These are phyloP conservation scores for Pangasianodon hypophthalmus DNA, from an alignment of 2,113 vertebrate species.

Conservation along the genomic window DNA sequence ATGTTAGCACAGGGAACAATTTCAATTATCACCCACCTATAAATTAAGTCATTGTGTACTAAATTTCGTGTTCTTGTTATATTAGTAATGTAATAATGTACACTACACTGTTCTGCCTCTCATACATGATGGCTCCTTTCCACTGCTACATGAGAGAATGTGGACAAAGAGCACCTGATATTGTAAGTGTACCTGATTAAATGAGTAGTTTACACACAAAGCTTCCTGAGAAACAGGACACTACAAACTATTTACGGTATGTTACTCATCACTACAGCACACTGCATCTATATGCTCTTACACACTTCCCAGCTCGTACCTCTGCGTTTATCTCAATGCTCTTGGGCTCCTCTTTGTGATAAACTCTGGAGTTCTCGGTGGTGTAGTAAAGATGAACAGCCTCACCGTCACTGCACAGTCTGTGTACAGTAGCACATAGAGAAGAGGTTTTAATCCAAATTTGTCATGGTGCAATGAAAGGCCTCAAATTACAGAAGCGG, in stretches of 20 bases:
- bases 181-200: neutral
- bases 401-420: conserved; percentile 86
- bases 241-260: neutral
- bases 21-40: neutral
- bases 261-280: neutral
- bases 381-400: conserved; percentile 84
- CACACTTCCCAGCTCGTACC: conserved; percentile 58
- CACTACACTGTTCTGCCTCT: neutral
- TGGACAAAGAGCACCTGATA: neutral
- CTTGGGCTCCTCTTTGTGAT: conserved; percentile 90
- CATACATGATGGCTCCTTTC: neutral
- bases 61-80: neutral
- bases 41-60: neutral
- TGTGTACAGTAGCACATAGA: conserved; percentile 36
- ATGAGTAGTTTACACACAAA: neutral
- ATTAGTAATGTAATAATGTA: neutral
- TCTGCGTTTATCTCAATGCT: conserved; percentile 85
- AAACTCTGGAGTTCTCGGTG: conserved; percentile 89
- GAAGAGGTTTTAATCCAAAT: neutral
- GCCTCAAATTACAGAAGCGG: neutral
- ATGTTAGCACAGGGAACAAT: neutral
- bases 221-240: neutral
- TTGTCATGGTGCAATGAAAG: neutral
- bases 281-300: neutral
- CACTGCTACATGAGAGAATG: neutral